Evolutionary conservation across 64 coral and sea anemone genomes (phyloP).

Genomic region (Montipora foliosa): DNA sequence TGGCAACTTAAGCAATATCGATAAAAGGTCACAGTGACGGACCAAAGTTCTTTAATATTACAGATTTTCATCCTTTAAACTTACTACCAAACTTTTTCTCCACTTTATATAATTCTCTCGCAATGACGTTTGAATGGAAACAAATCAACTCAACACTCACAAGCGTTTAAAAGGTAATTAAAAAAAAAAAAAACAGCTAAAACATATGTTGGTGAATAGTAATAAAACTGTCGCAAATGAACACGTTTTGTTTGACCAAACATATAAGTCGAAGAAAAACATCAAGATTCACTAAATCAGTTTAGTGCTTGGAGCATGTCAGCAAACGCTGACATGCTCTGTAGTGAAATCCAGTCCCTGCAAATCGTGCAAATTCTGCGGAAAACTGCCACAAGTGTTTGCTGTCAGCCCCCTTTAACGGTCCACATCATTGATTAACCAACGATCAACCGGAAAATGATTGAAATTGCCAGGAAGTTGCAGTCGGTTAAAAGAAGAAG

Average conservation of each 20-base stretch:
- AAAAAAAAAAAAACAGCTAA: conserved; percentile 21
- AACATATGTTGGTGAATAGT: not conserved
- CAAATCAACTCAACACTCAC: not conserved
- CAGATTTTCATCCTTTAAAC: not conserved
- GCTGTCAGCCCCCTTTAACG: too few relatives aligned
- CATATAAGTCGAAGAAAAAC: too few relatives aligned
- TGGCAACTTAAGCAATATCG: not conserved
- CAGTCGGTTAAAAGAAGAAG: too few relatives aligned
- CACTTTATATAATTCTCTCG: conserved; percentile 12
- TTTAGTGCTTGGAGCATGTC: not conserved
- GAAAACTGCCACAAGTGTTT: too few relatives aligned
- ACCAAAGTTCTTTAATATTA: not conserved
- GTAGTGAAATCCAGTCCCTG: too few relatives aligned
- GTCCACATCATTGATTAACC: too few relatives aligned
- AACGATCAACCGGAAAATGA: too few relatives aligned
- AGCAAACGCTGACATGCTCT: too few relatives aligned
- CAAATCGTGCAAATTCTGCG: too few relatives aligned
- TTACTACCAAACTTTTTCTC: not conserved
- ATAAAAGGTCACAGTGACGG: not conserved
- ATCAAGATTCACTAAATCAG: not conserved
- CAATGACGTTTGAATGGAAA: not conserved
- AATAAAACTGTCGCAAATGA: not conserved
- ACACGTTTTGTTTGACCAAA: not conserved
- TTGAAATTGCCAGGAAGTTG: too few relatives aligned
- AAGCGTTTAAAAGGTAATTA: not conserved